These are phyloP conservation scores for Brachionus asplanchnoidis DNA, from an alignment of 1,140 invertebrate genomes.

Conservation along the genomic window DNA sequence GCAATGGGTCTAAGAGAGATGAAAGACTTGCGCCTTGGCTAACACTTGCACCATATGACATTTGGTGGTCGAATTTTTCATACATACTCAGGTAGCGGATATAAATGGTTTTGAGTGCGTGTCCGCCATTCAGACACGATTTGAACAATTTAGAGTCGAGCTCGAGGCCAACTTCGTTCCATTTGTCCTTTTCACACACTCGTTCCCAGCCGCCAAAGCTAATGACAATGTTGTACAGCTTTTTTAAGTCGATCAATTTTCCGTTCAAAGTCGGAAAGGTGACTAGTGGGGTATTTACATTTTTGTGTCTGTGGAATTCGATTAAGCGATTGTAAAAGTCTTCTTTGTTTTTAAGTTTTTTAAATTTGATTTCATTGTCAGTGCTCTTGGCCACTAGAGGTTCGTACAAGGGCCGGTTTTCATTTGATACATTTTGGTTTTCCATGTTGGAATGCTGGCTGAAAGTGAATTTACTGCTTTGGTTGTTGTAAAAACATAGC, in stretches of 20 bases:
- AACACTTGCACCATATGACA: not conserved
- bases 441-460: not conserved
- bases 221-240: conserved; percentile 81
- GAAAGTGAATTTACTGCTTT: not conserved
- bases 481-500: not conserved
- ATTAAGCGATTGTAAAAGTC: conserved; percentile 19
- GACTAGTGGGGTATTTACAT: conserved; percentile 69
- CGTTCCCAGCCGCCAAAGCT: conserved; percentile 83
- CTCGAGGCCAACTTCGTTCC: conserved; percentile 69
- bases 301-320: conserved; percentile 27
- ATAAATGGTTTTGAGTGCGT: conserved; percentile 81
- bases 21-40: not conserved
- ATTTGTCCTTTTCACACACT: conserved; percentile 75
- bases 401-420: not conserved
- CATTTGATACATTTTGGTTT: not conserved
- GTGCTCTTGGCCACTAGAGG: not conserved
- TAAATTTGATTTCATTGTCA: conserved; percentile 9
- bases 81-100: conserved; percentile 64
- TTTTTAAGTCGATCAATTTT: conserved; percentile 80
- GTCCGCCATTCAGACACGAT: conserved; percentile 76
- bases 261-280: conserved; percentile 75
- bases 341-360: conserved; percentile 14
- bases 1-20: not conserved
- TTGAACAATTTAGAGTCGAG: conserved; percentile 68
- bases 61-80: conserved; percentile 24